A percentile compares a stretch with the other conserved stretches of the same genome.
These are phyloP conservation scores for Brachymystax lenok DNA, from an alignment of 2,797 vertebrate species.

Conservation along the genomic window DNA sequence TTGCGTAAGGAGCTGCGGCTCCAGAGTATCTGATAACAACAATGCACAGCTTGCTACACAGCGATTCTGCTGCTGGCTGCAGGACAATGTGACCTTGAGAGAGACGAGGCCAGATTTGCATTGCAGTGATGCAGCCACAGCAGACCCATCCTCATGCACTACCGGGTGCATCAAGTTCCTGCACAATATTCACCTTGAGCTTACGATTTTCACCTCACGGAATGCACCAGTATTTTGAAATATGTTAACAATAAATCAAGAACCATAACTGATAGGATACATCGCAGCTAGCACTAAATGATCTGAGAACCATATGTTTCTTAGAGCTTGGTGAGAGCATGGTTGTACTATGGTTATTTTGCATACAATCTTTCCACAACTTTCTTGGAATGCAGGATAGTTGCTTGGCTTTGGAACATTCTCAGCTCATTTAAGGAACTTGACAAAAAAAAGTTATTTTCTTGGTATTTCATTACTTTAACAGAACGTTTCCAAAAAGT, in stretches of 20 bases:
- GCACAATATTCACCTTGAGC: not conserved
- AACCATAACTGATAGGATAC: not conserved
- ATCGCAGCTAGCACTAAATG: not conserved
- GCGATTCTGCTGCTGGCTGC: not conserved
- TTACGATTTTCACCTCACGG: not conserved
- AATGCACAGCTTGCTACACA: not conserved
- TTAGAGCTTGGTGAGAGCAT: no score
- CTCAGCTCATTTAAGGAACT: no score
- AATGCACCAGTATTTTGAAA: not conserved
- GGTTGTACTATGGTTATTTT: no score
- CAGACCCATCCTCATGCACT: conserved; percentile 22
- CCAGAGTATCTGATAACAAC: conserved; percentile 56
- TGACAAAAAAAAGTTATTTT: no score
- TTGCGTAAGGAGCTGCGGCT: conserved; percentile 51
- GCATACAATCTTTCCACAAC: no score
- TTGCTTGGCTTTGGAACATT: no score
- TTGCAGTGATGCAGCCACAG: conserved; percentile 35
- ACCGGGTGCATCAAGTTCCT: not conserved
- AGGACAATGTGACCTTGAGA: conserved; percentile 51
- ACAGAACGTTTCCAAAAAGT: no score
- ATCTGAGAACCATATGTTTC: no score
- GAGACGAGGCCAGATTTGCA: conserved; percentile 27
- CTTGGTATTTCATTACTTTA: no score
- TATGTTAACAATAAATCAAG: not conserved
- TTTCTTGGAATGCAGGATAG: no score